Percentiles rank a stretch among this genome's conserved stretches.
phyloP scores from a whole-genome alignment of 2,888 invertebrate genomes.

The Drosophila parthenogenetica region DNA sequence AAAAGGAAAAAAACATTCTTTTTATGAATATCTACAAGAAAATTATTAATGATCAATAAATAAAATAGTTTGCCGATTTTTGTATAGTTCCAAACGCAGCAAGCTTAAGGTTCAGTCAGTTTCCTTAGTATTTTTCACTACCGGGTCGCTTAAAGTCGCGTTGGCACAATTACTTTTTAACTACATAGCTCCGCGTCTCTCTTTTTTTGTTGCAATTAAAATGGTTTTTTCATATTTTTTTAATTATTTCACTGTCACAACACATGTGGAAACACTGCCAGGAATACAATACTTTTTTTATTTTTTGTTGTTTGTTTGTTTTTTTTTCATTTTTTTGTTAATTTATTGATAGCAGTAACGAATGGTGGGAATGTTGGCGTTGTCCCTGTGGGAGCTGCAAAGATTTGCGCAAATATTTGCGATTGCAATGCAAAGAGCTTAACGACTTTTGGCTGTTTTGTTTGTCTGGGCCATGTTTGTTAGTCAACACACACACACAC shows the following conservation, averaged over 20 bases:
- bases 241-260: conserved; percentile 7
- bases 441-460: conserved; percentile 60
- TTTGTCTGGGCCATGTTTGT: conserved; percentile 49
- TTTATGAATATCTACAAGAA: no score
- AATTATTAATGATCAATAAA: no score
- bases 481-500: conserved; percentile 26
- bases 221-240: conserved; percentile 32
- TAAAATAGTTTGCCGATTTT: no score
- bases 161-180: neutral
- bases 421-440: conserved; percentile 53
- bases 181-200: conserved; percentile 29
- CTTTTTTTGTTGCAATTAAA: conserved; percentile 64
- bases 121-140: no score
- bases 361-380: conserved; percentile 9
- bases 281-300: conserved; percentile 2
- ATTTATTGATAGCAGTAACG: conserved; percentile 47
- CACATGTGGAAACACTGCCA: neutral
- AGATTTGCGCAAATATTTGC: conserved; percentile 66
- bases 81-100: no score
- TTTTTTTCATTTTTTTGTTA: conserved; percentile 34
- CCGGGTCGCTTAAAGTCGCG: neutral
- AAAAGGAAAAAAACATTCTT: no score
- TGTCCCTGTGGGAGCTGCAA: conserved; percentile 35
- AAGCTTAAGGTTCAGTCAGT: no score
- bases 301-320: conserved; percentile 21